Evolutionary conservation across 2,797 vertebrate genomes (phyloP).

Genomic region (Allobates femoralis): DNA sequence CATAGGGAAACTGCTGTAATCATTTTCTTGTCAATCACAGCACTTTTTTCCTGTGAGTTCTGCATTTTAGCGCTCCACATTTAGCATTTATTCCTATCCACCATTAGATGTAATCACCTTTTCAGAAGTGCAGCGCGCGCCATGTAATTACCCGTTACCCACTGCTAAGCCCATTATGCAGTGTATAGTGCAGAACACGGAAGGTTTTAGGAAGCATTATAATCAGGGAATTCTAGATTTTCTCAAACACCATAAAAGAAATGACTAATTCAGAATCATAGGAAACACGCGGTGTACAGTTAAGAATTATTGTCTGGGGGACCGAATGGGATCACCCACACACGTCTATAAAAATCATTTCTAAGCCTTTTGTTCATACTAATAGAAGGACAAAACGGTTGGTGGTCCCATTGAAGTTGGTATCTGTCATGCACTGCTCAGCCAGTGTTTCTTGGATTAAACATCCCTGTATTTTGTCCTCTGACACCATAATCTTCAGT

Average conservation of each 20-base stretch:
- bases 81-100: constrained; percentile 63
- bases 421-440: background rate
- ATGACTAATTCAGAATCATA: constrained; percentile 50
- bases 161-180: constrained; percentile 40
- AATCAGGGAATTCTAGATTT: constrained; percentile 47
- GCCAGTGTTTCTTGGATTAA: background rate
- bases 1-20: constrained; percentile 59
- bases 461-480: background rate
- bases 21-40: constrained; percentile 65
- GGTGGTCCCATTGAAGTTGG: background rate
- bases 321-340: constrained; percentile 39
- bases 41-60: constrained; percentile 58
- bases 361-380: constrained; percentile 14
- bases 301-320: constrained; percentile 41
- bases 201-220: constrained; percentile 29
- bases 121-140: constrained; percentile 65
- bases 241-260: constrained; percentile 36
- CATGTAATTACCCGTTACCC: constrained; percentile 70
- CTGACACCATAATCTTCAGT: background rate
- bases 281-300: background rate
- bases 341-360: constrained; percentile 41
- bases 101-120: constrained; percentile 67
- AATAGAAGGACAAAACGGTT: constrained; percentile 3
- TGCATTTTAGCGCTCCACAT: constrained; percentile 64
- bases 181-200: constrained; percentile 7